These are phyloP conservation scores for Leptoclinus maculatus DNA, from an alignment of 2,797 vertebrate species.

Conservation along the genomic window DNA sequence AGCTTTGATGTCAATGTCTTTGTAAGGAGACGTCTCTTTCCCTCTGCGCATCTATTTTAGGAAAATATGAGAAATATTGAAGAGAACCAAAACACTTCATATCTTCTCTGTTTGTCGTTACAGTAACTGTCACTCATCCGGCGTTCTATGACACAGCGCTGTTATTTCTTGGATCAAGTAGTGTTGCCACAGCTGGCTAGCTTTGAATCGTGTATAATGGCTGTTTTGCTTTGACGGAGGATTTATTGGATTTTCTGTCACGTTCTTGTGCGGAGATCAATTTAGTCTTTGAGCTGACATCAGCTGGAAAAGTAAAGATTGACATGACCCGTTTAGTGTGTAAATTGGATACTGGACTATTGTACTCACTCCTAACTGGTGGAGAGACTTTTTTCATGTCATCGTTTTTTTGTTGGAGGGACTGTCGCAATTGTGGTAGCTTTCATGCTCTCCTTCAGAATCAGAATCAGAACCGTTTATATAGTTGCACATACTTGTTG, in stretches of 20 bases:
- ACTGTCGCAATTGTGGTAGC: neutral
- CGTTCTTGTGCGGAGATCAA: conserved; percentile 59
- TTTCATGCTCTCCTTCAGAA: neutral
- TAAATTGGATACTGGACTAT: conserved; percentile 4
- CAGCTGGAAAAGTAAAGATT: conserved; percentile 63
- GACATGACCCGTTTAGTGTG: conserved; percentile 31
- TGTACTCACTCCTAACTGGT: conserved; percentile 5
- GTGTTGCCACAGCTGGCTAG: conserved; percentile 77
- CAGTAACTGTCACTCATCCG: conserved; percentile 70
- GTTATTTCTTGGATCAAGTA: conserved; percentile 71
- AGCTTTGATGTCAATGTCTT: conserved; percentile 74
- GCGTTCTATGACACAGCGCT: conserved; percentile 38
- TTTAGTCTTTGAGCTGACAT: conserved; percentile 60
- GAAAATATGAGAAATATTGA: conserved; percentile 63
- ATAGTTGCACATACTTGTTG: neutral
- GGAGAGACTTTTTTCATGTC: conserved; percentile 5
- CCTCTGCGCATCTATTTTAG: conserved; percentile 38
- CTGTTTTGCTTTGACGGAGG: conserved; percentile 65
- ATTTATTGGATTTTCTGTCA: conserved; percentile 76
- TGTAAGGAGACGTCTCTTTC: conserved; percentile 66
- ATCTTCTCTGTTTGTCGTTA: conserved; percentile 68
- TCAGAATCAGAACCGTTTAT: too few relatives aligned
- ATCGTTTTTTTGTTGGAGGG: neutral
- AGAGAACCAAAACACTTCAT: conserved; percentile 44
- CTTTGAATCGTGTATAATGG: conserved; percentile 67